Base-by-base conservation (phyloP, 2,113 vertebrate genomes). In the Salvelinus sp. region DNA sequence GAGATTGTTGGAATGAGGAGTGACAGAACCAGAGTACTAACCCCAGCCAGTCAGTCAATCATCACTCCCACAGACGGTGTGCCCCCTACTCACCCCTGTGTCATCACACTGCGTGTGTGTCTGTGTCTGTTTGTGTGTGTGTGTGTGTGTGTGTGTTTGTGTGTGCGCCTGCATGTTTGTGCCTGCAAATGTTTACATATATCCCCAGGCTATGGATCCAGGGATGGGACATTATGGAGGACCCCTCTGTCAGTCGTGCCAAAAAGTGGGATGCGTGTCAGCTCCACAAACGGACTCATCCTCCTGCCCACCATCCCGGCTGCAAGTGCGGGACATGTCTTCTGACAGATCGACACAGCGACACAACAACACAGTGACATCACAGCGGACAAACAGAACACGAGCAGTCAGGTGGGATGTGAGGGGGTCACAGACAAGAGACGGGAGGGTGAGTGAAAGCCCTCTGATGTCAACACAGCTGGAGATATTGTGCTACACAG, bases 231-330 rank as follows among this genome's bases (percentile, higher is more conserved):
- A 91, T 81, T 79, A 86, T 76, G 86, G 88, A 88, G 85, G 83
- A 86, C 90, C 89, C 91, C 88, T 90, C 88, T 89, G 92, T 93
- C 90, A 93, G 86, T 92, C 79, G 88, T 85, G 87, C 89, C 70
- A 88, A 84, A 82, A 92, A 94, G 91, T 92, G 92, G 91, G 92
- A 86, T 85, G 91, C 86, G 86, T 92, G 92, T 92, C 93, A 93
- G 86, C 85, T 85, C 84, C 85, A 82, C 92, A 92, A 88, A 90
- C 89, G 82, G 89, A 83, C 87, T 87, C 88, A 73, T 93, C 91
- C 84, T 88, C 88, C 83, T 73, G 85, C 90, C 87, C 82, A 86
- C 81, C 88, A 27, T 7, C 85, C 87, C 83, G 80, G 84, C 81
- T 75, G 89, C 91, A 91, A 93, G 93, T 92, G 91, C 90, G 83